Evolutionary conservation across 2,888 invertebrate species (phyloP).

Genomic region (Fissipunctia ypsillon): DNA sequence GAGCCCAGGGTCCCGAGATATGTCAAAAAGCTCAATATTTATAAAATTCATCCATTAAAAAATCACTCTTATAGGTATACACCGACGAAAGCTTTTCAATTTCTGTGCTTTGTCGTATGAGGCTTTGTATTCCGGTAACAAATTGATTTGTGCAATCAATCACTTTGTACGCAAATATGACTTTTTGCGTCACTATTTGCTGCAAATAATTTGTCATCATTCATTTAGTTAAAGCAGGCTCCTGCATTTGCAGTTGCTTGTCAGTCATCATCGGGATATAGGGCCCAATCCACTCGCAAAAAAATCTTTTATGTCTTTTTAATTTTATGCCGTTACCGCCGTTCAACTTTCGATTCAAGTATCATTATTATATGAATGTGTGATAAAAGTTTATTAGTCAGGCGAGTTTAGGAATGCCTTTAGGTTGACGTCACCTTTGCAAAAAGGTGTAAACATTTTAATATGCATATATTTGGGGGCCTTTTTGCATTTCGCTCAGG

Average conservation of each 20-base stretch:
- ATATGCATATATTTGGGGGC: slow-evolving; percentile 18
- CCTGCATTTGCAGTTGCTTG: slow-evolving; percentile 27
- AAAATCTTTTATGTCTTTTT: slow-evolving; percentile 4
- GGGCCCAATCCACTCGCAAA: slow-evolving; percentile 24
- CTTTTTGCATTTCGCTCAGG: slow-evolving; percentile 14
- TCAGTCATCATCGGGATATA: slow-evolving; percentile 28
- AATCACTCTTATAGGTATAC: no score
- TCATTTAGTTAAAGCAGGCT: slow-evolving; percentile 19
- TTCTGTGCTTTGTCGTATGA: neutral
- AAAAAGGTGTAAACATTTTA: slow-evolving; percentile 24
- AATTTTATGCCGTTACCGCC: neutral
- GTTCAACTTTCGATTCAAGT: slow-evolving; percentile 25
- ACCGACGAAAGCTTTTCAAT: neutral
- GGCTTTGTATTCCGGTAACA: neutral
- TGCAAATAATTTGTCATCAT: slow-evolving; percentile 21
- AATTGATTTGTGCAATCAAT: neutral
- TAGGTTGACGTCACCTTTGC: slow-evolving; percentile 43
- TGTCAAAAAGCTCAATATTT: neutral
- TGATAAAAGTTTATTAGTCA: slow-evolving; percentile 54
- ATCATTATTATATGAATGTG: slow-evolving; percentile 33
- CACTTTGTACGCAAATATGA: neutral
- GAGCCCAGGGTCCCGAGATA: no score
- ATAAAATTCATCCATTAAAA: neutral
- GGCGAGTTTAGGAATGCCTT: slow-evolving; percentile 38
- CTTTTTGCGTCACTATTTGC: neutral